Evolutionary conservation across 1,140 invertebrate genomes (phyloP), one percentile per base, ranked within the genome.

Genomic region (Hylaeus volcanicus): DNA sequence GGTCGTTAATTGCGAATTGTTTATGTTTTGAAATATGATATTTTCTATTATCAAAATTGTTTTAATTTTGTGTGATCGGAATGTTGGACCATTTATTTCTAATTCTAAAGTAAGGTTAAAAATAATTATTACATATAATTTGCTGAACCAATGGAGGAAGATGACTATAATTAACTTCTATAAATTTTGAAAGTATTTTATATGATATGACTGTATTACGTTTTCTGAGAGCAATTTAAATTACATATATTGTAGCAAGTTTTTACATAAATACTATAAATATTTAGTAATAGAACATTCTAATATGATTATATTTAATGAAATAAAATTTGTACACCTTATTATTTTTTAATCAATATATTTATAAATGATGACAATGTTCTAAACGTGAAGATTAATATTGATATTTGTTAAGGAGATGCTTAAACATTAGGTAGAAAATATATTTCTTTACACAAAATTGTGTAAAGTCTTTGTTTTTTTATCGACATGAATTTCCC

Each of bases 381-480:
- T 56, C 14, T 68, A 4, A 70, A 63, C 61, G 15, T 55, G 43
- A 60, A 26, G 68, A 60, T 15, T 76, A 56, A 15, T 69, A 69
- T n/a, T 26, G 51, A 68, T 69, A 51, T 78, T 71, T 71, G n/a
- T 72, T 63, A 70, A 51, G 41, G 3, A 41, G 60, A 26, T 9
- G 60, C 41, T 14, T 78, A 58, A n/a, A 69, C 39, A 69, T 39
- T 76, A 12, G 8, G 53, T 14, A 41, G 68, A 68, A 80, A 80
- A 80, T 74, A 61, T 80, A 75, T 79, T 72, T 71, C 53, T 73
- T n/a, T 56, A 79, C 5, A 61, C 41, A 53, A 43, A 9, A 73
- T 48, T 61, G 14, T 74, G 43, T 65, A 65, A 58, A 39, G 48
- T 61, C 9, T 55, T 5, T 64, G 12, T n/a, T 78, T 70, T 43